phyloP scores from a whole-genome alignment of 2,888 invertebrate species.

The Megalurothrips usitatus region DNA sequence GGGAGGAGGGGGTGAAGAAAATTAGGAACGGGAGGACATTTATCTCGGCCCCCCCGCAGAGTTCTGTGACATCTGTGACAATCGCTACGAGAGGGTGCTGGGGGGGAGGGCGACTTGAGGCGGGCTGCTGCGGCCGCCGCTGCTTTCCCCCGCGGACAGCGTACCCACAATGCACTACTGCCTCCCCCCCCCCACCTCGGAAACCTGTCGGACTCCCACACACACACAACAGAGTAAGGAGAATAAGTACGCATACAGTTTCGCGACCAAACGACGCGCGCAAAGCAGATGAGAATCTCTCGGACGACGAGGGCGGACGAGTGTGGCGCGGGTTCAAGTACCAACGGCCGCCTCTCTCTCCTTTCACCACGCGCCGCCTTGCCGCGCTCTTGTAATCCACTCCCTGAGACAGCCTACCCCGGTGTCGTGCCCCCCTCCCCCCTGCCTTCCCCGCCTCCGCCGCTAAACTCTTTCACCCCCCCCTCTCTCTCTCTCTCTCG shows the following conservation, averaged over 20 bases:
- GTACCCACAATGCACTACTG: no score
- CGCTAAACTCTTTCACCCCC: not conserved
- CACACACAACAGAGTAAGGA: no score
- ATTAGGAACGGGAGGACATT: constrained; percentile 14
- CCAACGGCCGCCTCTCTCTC: no score
- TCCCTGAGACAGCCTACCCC: constrained; percentile 31
- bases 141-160: no score
- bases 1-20: not conserved
- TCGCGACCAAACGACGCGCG: no score
- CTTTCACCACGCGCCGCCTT: no score
- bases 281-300: constrained; percentile 28
- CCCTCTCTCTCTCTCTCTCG: not conserved
- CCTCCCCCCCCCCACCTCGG: no score
- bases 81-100: not conserved
- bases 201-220: no score
- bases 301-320: no score
- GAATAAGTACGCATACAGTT: no score
- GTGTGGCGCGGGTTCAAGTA: constrained; percentile 30
- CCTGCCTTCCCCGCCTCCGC: not conserved
- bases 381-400: constrained; percentile 28
- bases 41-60: not conserved
- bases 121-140: no score
- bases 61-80: constrained; percentile 26
- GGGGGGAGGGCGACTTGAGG: not conserved
- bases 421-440: constrained; percentile 27